Evolutionary conservation across 2,113 vertebrate species (phyloP), one percentile per base, ranked within the genome.

Genomic region (Nymphicus hollandicus): DNA sequence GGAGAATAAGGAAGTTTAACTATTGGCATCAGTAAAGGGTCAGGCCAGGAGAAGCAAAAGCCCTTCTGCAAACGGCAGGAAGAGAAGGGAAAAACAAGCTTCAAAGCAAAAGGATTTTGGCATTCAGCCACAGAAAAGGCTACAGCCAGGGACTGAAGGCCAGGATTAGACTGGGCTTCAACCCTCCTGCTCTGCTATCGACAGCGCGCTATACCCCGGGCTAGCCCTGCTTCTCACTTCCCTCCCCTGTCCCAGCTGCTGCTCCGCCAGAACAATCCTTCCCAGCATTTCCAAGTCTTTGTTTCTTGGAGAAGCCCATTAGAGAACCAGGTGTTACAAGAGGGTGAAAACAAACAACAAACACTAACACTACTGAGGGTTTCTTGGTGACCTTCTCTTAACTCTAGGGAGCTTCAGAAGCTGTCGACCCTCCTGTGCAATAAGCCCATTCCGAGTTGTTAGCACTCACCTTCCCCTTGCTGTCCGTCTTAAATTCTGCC

Each of bases 401-500:
- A 79, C 33, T 71, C 44, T 18, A 66, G 37, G 11, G 27, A 92
- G 52, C 47, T 88, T 61, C 74, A 69, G 65, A 47, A 94, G 46
- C 46, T 47, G 27, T 6, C 41, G 29, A 17, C 66, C 43, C 27
- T 81, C 47, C 74, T 28, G 64, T 37, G 46, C 64, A 55, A 52
- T 8, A 63, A 63, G 33, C 35, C 39, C 70, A 17, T 33, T 52
- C 33, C 3, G 20, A 91, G 69, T 4, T 53, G 55, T 52, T 29
- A 87, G 50, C 79, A 94, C 97, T 98, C 94, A 99, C 99, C 98
- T 98, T 98, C 74, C 99, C 99, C 93, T 99, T 98, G 53, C 95
- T 97, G 92, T 99, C 98, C 1, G 98, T 98, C 97, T 98, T 99
- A 87, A 99, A 98, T 93, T 99, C 99, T 13, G 98, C 98, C 94